Evolutionary conservation across 2,797 vertebrate genomes (phyloP), one percentile per base, ranked within the genome.

Genomic region (Eulemur albifrons): DNA sequence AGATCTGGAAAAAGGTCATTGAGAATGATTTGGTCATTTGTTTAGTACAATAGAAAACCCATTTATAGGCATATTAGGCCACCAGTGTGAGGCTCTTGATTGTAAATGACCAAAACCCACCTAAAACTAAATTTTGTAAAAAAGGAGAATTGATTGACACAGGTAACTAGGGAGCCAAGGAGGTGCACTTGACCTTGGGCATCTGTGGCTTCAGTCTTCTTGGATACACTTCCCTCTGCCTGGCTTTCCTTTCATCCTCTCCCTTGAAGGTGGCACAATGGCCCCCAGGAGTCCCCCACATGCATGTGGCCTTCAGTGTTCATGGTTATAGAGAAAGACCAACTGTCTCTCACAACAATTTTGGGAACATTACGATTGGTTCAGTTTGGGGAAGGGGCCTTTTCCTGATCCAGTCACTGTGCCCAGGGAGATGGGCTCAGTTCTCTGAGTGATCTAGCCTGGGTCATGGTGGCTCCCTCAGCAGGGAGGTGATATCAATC

Each of bases 41-140:
- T 54, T 92, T 73, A 96, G 11, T 79, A 80, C 45, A 90, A 59
- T 92, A 73, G 54, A 84, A 96, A 90, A 45, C 32, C 6, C 57
- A 25, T 83, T 86, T 86, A 63, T 4, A 54, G 27, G 18, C 73
- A 35, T 65, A 69, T 63, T 81, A n/a, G n/a, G 35, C 23, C 84
- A 76, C 87, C 14, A 4, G 1, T 65, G 10, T 40, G 50, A 75
- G 7, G 35, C 48, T 92, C 20, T 95, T 92, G 67, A 76, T 4
- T 27, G 40, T n/a, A 79, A 75, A 72, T 77, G 40, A 81, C n/a
- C 27, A 65, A 94, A 93, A 70, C 48, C 17, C 35, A 70, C 23
- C 43, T 86, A 63, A 70, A 57, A 48, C 11, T 92, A 88, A 61
- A 88, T 69, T 90, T 88, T 40, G 14, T 54, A 9, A 67, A 88